A percentile compares a stretch with the other conserved stretches of the same genome.
phyloP scores from a whole-genome alignment of 2,797 vertebrate genomes.

The Myotis daubentonii region DNA sequence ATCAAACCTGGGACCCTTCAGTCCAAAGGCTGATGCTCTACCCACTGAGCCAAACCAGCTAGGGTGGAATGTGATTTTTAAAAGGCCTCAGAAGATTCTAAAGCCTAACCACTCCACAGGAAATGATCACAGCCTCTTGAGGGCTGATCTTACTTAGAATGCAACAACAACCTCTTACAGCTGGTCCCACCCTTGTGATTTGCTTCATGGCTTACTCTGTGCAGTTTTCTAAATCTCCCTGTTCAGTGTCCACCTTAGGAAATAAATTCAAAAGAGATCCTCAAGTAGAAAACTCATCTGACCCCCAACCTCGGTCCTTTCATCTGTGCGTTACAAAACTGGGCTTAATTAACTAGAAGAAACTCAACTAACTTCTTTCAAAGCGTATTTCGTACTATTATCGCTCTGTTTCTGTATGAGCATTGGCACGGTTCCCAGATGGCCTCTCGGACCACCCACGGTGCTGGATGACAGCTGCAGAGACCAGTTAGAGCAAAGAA shows the following conservation, averaged over 20 bases:
- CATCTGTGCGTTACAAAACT: conserved; percentile 19
- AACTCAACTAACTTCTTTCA: conserved; percentile 17
- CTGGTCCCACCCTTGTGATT: neutral
- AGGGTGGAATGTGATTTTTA: neutral
- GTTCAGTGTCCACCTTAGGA: conserved; percentile 33
- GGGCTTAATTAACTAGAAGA: conserved; percentile 17
- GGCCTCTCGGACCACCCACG: conserved; percentile 41
- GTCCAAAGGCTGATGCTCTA: too few species aligned
- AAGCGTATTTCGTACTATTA: neutral
- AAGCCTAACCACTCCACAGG: neutral
- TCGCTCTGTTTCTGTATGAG: conserved; percentile 1
- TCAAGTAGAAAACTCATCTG: conserved; percentile 33
- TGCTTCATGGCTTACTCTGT: neutral
- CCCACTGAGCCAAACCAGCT: too few species aligned
- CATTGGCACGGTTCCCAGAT: neutral
- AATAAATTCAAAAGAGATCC: conserved; percentile 26
- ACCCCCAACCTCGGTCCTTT: neutral
- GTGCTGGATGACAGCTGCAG: neutral
- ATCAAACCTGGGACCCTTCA: too few species aligned
- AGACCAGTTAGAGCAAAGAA: conserved; percentile 5
- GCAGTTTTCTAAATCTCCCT: neutral
- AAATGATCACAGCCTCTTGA: conserved; percentile 17
- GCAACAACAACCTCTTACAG: neutral
- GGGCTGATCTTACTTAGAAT: conserved; percentile 13
- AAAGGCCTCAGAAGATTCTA: neutral